Percentiles rank a stretch among this genome's conserved stretches.
Conservation (phyloP, 2,888 invertebrate genomes). For the Agonopterix arenella region DNA sequence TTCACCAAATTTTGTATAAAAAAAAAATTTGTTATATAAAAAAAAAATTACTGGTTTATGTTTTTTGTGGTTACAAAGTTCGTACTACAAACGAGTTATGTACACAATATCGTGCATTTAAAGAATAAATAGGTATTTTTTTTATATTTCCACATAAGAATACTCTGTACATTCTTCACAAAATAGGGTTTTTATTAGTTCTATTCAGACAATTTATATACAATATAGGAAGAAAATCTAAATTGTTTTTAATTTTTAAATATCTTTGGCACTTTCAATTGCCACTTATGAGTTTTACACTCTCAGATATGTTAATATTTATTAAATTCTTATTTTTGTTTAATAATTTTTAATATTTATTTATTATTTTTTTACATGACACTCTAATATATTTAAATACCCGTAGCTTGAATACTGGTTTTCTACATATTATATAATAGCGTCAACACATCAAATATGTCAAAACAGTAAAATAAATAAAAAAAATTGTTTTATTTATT, state of each 20-base stretch:
- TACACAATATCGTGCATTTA: background rate
- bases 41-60: too few species aligned
- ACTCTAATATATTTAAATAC: background rate
- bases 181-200: constrained; percentile 5
- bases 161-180: constrained; percentile 6
- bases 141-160: background rate
- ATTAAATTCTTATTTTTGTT: background rate
- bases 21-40: too few species aligned
- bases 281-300: background rate
- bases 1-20: too few species aligned
- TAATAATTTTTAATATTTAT: background rate
- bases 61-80: too few species aligned
- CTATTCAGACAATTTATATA: constrained; percentile 2
- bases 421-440: too few species aligned
- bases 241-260: background rate
- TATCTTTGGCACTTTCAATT: constrained; percentile 7
- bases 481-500: too few species aligned
- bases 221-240: background rate
- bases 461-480: too few species aligned
- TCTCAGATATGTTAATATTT: background rate
- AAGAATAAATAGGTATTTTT: background rate
- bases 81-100: background rate
- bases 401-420: too few species aligned
- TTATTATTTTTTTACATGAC: background rate
- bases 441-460: too few species aligned